Percentiles rank a stretch among this genome's conserved stretches.
phyloP scores from a whole-genome alignment of 1,140 invertebrate genomes.

The Cherax quadricarinatus region DNA sequence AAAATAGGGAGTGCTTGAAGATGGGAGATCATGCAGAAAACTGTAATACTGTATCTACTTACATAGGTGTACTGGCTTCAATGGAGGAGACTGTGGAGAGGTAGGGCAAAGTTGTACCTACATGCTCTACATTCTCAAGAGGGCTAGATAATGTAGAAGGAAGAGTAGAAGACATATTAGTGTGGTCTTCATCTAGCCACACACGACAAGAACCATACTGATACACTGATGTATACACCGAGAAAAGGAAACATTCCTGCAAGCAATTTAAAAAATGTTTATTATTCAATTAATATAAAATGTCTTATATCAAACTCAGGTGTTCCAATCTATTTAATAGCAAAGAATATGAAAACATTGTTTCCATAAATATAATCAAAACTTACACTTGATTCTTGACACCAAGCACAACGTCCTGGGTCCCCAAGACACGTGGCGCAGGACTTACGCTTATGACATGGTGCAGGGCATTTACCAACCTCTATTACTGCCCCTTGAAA shows the following conservation, averaged over 20 bases:
- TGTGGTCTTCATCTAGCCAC: conserved; percentile 86
- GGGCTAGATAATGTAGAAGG: conserved; percentile 21
- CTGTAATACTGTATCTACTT: background rate
- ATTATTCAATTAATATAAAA: background rate
- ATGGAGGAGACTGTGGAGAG: conserved; percentile 13
- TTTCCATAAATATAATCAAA: background rate
- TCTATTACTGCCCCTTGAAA: conserved; percentile 81
- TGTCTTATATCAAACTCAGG: too few relatives aligned
- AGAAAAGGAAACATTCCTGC: conserved; percentile 93
- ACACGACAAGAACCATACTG: conserved; percentile 94
- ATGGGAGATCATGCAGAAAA: too few relatives aligned
- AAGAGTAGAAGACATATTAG: conserved; percentile 49
- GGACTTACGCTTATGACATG: conserved; percentile 85
- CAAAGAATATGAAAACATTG: background rate
- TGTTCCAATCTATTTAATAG: too few relatives aligned
- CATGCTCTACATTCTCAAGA: background rate
- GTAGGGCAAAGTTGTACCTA: conserved; percentile 44
- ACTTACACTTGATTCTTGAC: conserved; percentile 85
- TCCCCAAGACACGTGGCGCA: conserved; percentile 91
- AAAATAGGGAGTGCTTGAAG: too few relatives aligned
- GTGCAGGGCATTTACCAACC: conserved; percentile 83
- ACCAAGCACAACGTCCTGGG: conserved; percentile 95
- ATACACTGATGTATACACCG: conserved; percentile 95
- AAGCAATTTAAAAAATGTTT: background rate
- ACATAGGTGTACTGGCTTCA: conserved; percentile 3